Evolutionary conservation across 2,888 invertebrate species (phyloP).

Genomic region (Alviniconcha strummeri): DNA sequence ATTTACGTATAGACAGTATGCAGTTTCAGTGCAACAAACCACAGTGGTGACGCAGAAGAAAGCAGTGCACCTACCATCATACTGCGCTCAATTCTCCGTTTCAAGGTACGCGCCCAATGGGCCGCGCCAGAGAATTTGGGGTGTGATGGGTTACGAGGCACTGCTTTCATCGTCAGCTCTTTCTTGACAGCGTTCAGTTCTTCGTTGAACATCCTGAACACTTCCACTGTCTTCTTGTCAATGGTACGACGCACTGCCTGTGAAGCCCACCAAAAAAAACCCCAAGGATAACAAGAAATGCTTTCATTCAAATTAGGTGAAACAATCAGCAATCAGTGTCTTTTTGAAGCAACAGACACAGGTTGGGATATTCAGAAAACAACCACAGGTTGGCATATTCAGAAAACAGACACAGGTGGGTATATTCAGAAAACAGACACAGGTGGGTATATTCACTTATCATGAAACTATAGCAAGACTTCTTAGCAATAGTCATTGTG

Average conservation of each 20-base stretch:
- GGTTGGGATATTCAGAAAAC: too few relatives aligned
- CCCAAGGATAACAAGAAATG: too few relatives aligned
- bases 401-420: too few relatives aligned
- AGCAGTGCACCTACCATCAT: constrained; percentile 66
- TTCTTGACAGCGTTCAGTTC: constrained; percentile 85
- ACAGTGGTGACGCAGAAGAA: neutral
- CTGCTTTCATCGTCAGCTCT: constrained; percentile 75
- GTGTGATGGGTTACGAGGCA: constrained; percentile 77
- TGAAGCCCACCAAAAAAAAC: neutral
- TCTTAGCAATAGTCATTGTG: too few relatives aligned
- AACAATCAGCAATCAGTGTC: too few relatives aligned
- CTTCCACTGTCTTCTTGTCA: constrained; percentile 80
- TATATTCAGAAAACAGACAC: too few relatives aligned
- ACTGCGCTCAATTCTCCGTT: constrained; percentile 75
- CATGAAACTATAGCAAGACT: too few relatives aligned
- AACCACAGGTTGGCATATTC: too few relatives aligned
- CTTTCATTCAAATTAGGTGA: too few relatives aligned
- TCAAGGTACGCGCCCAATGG: constrained; percentile 81
- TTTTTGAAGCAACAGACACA: too few relatives aligned
- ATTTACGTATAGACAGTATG: too few relatives aligned
- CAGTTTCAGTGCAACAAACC: neutral
- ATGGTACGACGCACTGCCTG: constrained; percentile 73
- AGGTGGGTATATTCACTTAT: too few relatives aligned
- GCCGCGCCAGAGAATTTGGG: constrained; percentile 85
- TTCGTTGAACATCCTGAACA: constrained; percentile 81